These are phyloP conservation scores for Myripristis jacobus DNA, from an alignment of 2,797 vertebrate genomes.

Conservation along the genomic window DNA sequence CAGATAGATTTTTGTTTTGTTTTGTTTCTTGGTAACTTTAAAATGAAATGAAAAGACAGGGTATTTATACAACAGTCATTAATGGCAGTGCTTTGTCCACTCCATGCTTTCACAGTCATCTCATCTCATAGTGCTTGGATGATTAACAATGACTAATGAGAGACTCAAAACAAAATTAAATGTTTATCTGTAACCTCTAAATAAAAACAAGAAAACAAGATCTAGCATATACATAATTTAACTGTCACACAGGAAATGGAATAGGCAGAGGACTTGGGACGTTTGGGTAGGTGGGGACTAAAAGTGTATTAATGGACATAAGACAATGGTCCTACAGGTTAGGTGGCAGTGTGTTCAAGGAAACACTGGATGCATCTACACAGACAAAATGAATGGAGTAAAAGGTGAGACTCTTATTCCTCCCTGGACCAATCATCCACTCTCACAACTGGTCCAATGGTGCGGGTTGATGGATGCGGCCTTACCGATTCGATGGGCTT, in stretches of 20 bases:
- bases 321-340: constrained; percentile 74
- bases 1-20: not conserved
- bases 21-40: not conserved
- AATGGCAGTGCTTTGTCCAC: constrained; percentile 80
- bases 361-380: constrained; percentile 75
- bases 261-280: constrained; percentile 69
- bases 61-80: constrained; percentile 15
- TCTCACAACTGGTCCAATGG: constrained; percentile 79
- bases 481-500: constrained; percentile 99
- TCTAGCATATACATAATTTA: constrained; percentile 67
- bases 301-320: constrained; percentile 73
- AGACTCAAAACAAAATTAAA: constrained; percentile 60
- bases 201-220: constrained; percentile 59
- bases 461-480: constrained; percentile 71
- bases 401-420: constrained; percentile 73
- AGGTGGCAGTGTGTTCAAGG: constrained; percentile 65
- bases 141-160: constrained; percentile 74
- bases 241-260: constrained; percentile 74
- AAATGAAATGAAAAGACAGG: constrained; percentile 22
- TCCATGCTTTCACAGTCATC: constrained; percentile 64
- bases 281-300: constrained; percentile 51
- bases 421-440: constrained; percentile 86
- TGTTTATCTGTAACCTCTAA: constrained; percentile 60
- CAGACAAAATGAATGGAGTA: constrained; percentile 65
- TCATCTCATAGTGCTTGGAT: constrained; percentile 62